Conservation (phyloP, 1,140 invertebrate species). For the Leptopilina boulardi region DNA sequence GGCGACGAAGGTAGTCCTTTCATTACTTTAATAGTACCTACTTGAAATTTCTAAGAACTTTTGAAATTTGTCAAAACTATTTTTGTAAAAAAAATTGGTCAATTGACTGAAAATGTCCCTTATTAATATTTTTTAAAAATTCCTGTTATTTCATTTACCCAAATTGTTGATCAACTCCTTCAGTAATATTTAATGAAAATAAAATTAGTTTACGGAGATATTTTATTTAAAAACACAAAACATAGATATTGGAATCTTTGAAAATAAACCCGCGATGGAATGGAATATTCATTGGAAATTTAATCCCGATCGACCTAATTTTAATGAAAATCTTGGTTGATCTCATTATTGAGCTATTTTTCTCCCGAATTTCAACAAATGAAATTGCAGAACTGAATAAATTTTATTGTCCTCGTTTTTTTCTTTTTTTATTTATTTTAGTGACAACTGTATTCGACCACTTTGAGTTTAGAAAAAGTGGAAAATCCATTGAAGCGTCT, state of each 20-base stretch:
- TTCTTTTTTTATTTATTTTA: not conserved
- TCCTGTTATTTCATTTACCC: too few species aligned
- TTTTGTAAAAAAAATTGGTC: too few species aligned
- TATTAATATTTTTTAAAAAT: too few species aligned
- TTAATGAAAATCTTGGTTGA: not conserved
- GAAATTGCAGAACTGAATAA: not conserved
- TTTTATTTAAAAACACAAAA: not conserved
- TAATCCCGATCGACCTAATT: slow-evolving; percentile 14
- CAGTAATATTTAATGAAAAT: too few species aligned
- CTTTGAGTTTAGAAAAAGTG: slow-evolving; percentile 6
- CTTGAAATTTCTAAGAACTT: too few species aligned
- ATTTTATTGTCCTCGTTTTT: not conserved
- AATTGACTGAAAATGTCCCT: too few species aligned
- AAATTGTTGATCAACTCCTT: too few species aligned
- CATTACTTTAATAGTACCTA: not conserved
- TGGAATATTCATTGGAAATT: not conserved
- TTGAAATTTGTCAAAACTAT: too few species aligned
- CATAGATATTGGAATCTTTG: not conserved
- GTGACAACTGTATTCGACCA: not conserved
- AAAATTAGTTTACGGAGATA: too few species aligned
- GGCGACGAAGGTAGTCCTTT: slow-evolving; percentile 72
- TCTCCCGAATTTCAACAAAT: not conserved
- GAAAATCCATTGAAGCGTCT: slow-evolving; percentile 22
- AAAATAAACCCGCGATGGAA: not conserved
- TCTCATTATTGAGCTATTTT: not conserved